phyloP scores from a whole-genome alignment of 2,888 invertebrate species.

The Thera obeliscata region DNA sequence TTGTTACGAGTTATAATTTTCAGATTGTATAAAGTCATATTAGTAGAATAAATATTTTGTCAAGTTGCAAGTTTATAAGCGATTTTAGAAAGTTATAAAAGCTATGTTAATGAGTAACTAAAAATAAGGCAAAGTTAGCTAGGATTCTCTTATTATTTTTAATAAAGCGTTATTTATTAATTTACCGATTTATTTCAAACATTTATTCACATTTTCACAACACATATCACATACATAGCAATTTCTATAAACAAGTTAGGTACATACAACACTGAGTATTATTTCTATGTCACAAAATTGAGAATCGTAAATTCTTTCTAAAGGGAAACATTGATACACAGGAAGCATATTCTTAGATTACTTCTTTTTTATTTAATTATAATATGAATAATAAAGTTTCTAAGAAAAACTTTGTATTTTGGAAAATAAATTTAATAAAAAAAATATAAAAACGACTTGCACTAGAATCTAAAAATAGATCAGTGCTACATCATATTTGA shows the following conservation, averaged over 20 bases:
- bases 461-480: no score
- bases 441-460: no score
- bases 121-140: no score
- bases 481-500: no score
- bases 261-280: slow-evolving; percentile 25
- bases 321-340: slow-evolving; percentile 14
- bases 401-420: no score
- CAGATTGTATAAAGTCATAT: neutral
- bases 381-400: no score
- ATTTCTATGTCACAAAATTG: slow-evolving; percentile 20
- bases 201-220: slow-evolving; percentile 40
- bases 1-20: neutral
- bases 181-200: slow-evolving; percentile 21
- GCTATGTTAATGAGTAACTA: no score
- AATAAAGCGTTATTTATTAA: slow-evolving; percentile 33
- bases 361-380: neutral
- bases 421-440: no score
- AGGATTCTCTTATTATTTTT: slow-evolving; percentile 2
- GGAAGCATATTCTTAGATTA: slow-evolving; percentile 12
- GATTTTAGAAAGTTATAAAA: no score
- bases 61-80: neutral
- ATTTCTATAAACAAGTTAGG: slow-evolving; percentile 29
- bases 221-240: slow-evolving; percentile 34
- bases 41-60: neutral
- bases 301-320: slow-evolving; percentile 22